phyloP scores from a whole-genome alignment of 2,113 vertebrate genomes.

The Vireo altiloquus region DNA sequence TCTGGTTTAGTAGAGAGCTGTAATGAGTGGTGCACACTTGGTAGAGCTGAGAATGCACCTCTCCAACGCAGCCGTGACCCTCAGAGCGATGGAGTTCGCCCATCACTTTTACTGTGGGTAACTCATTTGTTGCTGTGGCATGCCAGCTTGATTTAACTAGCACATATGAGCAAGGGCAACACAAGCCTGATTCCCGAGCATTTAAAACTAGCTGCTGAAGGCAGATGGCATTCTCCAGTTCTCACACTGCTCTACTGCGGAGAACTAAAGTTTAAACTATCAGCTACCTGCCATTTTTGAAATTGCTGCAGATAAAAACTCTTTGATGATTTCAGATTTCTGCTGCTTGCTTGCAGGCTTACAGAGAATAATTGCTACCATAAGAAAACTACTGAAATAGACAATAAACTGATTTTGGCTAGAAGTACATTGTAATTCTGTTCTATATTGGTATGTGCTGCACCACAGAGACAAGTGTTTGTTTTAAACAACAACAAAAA shows the following conservation, averaged over 20 bases:
- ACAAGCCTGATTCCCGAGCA: conserved; percentile 51
- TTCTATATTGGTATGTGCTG: conserved; percentile 74
- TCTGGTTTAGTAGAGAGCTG: background rate
- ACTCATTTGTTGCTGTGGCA: background rate
- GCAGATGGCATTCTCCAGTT: conserved; percentile 75
- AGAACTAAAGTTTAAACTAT: conserved; percentile 78
- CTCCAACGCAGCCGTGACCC: accelerated
- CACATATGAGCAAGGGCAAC: background rate
- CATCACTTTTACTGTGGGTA: background rate
- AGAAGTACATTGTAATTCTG: conserved; percentile 78
- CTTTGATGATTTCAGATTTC: conserved; percentile 82
- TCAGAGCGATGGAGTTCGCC: background rate
- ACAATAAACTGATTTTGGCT: conserved; percentile 81
- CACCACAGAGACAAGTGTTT: conserved; percentile 72
- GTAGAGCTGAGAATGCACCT: background rate
- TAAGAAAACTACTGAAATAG: conserved; percentile 79
- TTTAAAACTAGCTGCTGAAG: conserved; percentile 70
- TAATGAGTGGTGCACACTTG: background rate
- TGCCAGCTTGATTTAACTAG: background rate
- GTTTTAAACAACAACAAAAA: conserved; percentile 73
- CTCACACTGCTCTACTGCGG: conserved; percentile 68
- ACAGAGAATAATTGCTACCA: conserved; percentile 79
- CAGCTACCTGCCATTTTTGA: conserved; percentile 81
- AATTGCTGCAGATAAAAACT: conserved; percentile 79
- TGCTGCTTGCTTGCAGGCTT: conserved; percentile 76